Percentiles rank a stretch among this genome's conserved stretches.
Conservation (phyloP, 2,888 invertebrate genomes). For the Heliconius ismenius region DNA sequence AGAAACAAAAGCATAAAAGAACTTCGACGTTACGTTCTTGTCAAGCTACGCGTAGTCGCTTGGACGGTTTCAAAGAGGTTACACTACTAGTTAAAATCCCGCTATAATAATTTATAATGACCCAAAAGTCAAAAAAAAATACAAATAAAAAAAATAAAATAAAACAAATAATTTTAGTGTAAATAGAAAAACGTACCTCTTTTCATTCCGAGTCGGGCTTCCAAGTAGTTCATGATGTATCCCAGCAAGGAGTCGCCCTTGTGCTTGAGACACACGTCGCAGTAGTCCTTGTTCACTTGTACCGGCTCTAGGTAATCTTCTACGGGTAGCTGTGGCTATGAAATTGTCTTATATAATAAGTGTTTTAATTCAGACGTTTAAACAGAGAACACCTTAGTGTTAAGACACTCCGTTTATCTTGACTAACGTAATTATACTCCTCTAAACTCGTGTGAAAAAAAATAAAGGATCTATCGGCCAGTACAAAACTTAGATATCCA, state of each 20-base stretch:
- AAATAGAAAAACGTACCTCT: constrained; percentile 55
- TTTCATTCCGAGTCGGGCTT: constrained; percentile 65
- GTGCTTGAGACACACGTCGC: constrained; percentile 62
- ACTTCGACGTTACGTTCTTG: too few species aligned
- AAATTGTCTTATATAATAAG: not conserved
- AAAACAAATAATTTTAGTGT: not conserved
- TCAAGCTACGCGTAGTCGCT: too few species aligned
- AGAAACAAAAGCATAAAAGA: too few species aligned
- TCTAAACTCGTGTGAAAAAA: not conserved
- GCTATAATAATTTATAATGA: too few species aligned
- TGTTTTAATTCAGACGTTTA: too few species aligned
- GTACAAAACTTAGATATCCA: not conserved
- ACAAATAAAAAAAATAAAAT: too few species aligned
- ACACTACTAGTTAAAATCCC: too few species aligned
- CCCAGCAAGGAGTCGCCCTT: constrained; percentile 70
- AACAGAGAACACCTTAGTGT: too few species aligned
- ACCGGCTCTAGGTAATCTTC: constrained; percentile 78
- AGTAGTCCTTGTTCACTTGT: constrained; percentile 66
- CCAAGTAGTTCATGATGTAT: constrained; percentile 72
- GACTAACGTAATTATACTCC: not conserved
- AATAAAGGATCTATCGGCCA: not conserved
- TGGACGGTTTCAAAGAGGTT: too few species aligned
- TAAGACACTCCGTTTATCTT: not conserved
- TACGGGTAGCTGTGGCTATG: constrained; percentile 54
- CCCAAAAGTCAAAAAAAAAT: too few species aligned